Evolutionary conservation across 2,113 vertebrate genomes (phyloP), one percentile per base, ranked within the genome.

Genomic region (Grammomys dolichurus): DNA sequence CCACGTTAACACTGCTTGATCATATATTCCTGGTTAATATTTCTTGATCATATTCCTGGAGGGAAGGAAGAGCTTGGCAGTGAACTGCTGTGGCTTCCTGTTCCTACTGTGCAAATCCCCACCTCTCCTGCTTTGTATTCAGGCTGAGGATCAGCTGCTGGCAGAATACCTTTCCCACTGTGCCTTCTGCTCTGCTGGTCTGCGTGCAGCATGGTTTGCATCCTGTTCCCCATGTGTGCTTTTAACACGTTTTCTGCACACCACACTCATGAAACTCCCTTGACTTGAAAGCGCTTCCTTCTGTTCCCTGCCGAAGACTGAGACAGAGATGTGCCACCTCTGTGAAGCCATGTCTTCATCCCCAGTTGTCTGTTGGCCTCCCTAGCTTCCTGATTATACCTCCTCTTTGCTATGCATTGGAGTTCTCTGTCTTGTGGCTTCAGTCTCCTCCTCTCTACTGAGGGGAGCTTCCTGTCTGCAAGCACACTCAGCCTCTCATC

Each of bases 321-420:
- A 17, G 43, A 20, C 54, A 54, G 40, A 72, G 31, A 22, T 63
- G 13, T 80, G 40, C 16, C 17, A 13, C 89, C 22, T 40, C 28
- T 4, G 0, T 13, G 33, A 72, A 77, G 63, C 5, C 14, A 0
- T 46, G 0, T 51, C 54, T 4, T 63, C 12, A 56, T 31, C 14
- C 36, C 43, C 20, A 10, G 2, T 3, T 3, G 19, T 75, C n/a
- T 11, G 1, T 3, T 3, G 24, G 24, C 72, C 26, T 54, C 58
- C 33, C 1, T 60, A 33, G 70, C 67, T 46, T 75, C 78, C 14
- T 14, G 10, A 31, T 51, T n/a, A 11, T 7, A 12, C 56, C 72
- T 70, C 22, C 81, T 28, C 63, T 28, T 65, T 3, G 24, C 31
- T 20, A 16, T 40, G 36, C 7, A n/a, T 54, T 54, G 70, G 19